phyloP scores from a whole-genome alignment of 2,113 vertebrate species.

The Syngnathus typhle region DNA sequence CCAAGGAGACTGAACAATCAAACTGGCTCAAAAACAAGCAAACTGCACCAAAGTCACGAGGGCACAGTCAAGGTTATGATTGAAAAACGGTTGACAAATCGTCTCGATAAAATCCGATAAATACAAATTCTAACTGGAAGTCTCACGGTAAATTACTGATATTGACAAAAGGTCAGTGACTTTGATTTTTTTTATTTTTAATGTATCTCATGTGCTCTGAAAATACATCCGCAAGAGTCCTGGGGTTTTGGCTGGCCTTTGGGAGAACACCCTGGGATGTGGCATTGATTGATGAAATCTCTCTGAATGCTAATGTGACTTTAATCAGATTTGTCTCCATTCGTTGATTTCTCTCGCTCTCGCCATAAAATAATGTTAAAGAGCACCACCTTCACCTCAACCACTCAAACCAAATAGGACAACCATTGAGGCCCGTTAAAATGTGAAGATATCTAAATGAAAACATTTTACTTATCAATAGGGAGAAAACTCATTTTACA shows the following conservation, averaged over 20 bases:
- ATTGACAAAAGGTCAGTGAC: constrained; percentile 37
- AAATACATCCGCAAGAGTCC: constrained; percentile 34
- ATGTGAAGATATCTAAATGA: neutral
- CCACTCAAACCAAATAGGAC: neutral
- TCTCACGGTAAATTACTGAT: constrained; percentile 27
- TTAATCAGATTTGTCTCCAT: constrained; percentile 38
- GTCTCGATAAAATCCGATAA: too few relatives aligned
- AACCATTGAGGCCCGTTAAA: neutral
- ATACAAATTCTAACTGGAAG: neutral
- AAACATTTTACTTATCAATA: too few relatives aligned
- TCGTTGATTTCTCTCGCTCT: constrained; percentile 2
- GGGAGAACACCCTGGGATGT: constrained; percentile 6
- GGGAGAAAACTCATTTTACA: too few relatives aligned
- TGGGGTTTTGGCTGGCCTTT: constrained; percentile 32
- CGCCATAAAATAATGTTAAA: constrained; percentile 5
- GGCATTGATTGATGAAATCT: constrained; percentile 45
- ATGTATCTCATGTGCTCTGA: constrained; percentile 8
- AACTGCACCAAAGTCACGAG: neutral
- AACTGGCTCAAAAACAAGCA: neutral
- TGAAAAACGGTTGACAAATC: neutral
- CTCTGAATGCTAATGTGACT: constrained; percentile 41
- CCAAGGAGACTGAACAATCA: neutral
- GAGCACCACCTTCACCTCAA: constrained; percentile 1
- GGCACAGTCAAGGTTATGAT: neutral
- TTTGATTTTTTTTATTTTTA: constrained; percentile 41